Evolutionary conservation across 53 echinoderm and acorn worm species (phyloP).

Genomic region (Echinarachnius parma): DNA sequence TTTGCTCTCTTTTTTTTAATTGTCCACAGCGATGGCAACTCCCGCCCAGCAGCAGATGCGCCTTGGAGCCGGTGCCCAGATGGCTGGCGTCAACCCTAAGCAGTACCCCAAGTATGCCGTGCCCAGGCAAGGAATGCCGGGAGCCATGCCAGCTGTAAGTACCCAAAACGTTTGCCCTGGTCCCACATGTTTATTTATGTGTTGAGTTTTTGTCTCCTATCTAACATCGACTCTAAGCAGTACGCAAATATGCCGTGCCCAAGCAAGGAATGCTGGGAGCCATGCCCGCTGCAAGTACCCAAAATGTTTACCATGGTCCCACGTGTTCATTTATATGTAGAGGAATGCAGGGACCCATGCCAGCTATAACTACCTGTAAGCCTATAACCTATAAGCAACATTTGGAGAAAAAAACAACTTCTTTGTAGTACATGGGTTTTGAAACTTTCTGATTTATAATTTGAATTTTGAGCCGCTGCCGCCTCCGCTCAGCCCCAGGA

Average conservation of each 20-base stretch:
- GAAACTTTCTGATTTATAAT: no score
- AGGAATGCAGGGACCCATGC: slow-evolving; percentile 30
- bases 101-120: slow-evolving; percentile 28
- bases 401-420: no score
- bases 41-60: slow-evolving; percentile 39
- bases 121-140: slow-evolving; percentile 20
- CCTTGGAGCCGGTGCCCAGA: slow-evolving; percentile 19
- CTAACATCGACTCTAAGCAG: not conserved
- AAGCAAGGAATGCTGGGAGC: slow-evolving; percentile 22
- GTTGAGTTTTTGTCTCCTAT: no score
- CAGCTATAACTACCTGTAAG: slow-evolving; percentile 4
- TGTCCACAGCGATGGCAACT: slow-evolving; percentile 21
- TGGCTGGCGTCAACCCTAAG: slow-evolving; percentile 3
- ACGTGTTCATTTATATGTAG: no score
- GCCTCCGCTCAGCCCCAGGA: no score
- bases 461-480: no score
- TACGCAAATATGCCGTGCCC: slow-evolving; percentile 23
- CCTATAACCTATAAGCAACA: no score
- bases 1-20: no score
- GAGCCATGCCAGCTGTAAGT: slow-evolving; percentile 20
- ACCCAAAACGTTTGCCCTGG: no score
- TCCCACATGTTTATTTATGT: no score
- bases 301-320: no score
- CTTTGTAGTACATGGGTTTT: no score
- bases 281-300: slow-evolving; percentile 11